A percentile compares a stretch with the other conserved stretches of the same genome.
These are phyloP conservation scores for Lacerta agilis DNA, from an alignment of 2,797 vertebrate species.

Conservation along the genomic window DNA sequence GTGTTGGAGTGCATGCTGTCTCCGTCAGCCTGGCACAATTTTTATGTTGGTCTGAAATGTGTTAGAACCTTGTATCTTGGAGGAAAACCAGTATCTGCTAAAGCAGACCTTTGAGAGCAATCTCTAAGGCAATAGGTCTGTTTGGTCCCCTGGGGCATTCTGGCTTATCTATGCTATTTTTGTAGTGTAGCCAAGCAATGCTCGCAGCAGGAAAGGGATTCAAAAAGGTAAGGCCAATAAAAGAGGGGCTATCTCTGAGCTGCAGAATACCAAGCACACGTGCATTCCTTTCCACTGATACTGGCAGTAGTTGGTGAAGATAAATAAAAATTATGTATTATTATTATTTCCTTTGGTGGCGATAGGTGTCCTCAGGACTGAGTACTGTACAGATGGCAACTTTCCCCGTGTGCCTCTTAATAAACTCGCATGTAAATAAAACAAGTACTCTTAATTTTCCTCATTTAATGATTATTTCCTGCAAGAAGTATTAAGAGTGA, in stretches of 20 bases:
- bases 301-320: background rate
- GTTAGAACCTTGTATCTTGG: constrained; percentile 11
- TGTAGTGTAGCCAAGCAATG: constrained; percentile 5
- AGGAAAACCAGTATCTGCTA: background rate
- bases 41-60: background rate
- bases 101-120: constrained; percentile 35
- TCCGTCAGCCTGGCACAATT: background rate
- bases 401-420: background rate
- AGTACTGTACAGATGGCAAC: background rate
- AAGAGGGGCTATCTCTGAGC: background rate
- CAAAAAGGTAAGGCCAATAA: constrained; percentile 14
- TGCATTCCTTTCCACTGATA: background rate
- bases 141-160: constrained; percentile 33
- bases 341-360: background rate
- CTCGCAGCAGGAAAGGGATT: constrained; percentile 10
- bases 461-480: constrained; percentile 9
- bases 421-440: background rate
- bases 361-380: background rate
- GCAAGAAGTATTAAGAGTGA: constrained; percentile 17
- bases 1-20: background rate
- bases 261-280: background rate
- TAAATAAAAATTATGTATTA: background rate
- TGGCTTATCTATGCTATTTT: constrained; percentile 46
- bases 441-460: background rate
- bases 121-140: constrained; percentile 36